Evolutionary conservation across 1,140 invertebrate genomes (phyloP).

Genomic region (Apis mellifera): DNA sequence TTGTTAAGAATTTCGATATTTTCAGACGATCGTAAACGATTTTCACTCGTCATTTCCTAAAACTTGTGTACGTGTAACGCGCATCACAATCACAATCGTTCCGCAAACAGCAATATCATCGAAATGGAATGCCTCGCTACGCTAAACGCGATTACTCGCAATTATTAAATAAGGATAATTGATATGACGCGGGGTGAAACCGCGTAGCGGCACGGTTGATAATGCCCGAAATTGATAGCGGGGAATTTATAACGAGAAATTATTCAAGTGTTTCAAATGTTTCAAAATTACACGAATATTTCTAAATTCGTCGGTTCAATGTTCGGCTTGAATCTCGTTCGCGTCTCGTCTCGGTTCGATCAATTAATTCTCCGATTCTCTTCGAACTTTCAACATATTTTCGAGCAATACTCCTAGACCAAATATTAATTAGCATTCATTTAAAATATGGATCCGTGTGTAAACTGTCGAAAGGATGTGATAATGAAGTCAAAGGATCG

Average conservation of each 20-base stretch:
- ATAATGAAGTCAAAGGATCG: too few relatives aligned
- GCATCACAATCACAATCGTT: background rate
- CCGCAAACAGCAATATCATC: background rate
- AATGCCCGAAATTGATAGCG: constrained; percentile 10
- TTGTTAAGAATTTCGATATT: background rate
- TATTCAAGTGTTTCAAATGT: background rate
- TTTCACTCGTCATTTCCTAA: background rate
- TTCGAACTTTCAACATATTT: background rate
- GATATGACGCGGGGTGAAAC: constrained; percentile 10
- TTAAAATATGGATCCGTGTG: background rate
- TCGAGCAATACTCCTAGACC: background rate
- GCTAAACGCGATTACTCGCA: constrained; percentile 6
- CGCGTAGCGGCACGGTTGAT: background rate
- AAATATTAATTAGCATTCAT: constrained; percentile 6
- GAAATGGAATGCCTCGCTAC: background rate
- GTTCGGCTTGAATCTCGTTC: background rate
- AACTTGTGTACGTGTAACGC: background rate
- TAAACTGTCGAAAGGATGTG: too few relatives aligned
- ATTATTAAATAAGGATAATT: constrained; percentile 42
- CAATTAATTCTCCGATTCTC: constrained; percentile 6
- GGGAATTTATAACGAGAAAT: background rate
- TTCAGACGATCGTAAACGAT: background rate
- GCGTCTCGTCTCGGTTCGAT: constrained; percentile 14
- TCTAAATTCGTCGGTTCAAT: constrained; percentile 33
- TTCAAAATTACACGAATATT: background rate